Evolutionary conservation across 92 coral and sea anemone species (phyloP).

Genomic region (Porites rus): DNA sequence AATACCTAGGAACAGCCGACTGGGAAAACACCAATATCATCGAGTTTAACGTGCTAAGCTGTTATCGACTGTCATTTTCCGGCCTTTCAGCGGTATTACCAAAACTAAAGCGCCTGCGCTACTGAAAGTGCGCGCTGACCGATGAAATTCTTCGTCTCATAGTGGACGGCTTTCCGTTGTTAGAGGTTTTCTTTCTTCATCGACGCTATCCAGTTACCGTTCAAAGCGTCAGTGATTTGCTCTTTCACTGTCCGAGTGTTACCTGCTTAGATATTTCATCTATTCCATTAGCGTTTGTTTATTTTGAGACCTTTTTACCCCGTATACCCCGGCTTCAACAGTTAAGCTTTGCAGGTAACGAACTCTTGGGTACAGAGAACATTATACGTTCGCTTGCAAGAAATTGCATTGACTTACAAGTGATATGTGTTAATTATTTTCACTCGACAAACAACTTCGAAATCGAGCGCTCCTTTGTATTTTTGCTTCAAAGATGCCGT

Average conservation of each 20-base stretch:
- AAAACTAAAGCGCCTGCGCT: constrained; percentile 75
- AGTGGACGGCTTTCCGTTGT: constrained; percentile 57
- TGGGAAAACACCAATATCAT: constrained; percentile 61
- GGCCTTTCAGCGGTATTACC: constrained; percentile 70
- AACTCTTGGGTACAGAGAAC: constrained; percentile 64
- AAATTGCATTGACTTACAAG: constrained; percentile 51
- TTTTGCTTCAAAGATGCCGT: constrained; percentile 56
- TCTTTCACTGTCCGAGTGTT: constrained; percentile 65
- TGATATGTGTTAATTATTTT: constrained; percentile 65
- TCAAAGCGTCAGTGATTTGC: constrained; percentile 62
- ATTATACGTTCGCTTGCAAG: constrained; percentile 64
- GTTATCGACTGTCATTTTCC: constrained; percentile 59
- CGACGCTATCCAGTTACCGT: constrained; percentile 86
- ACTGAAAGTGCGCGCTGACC: constrained; percentile 75
- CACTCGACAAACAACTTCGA: constrained; percentile 66
- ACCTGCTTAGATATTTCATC: constrained; percentile 80
- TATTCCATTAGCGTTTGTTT: constrained; percentile 74
- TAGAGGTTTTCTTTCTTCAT: constrained; percentile 69
- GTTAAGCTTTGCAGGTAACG: constrained; percentile 78
- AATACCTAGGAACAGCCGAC: constrained; percentile 34
- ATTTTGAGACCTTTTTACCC: constrained; percentile 75
- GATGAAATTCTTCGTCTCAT: constrained; percentile 67
- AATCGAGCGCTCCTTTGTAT: constrained; percentile 67
- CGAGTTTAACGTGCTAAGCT: constrained; percentile 68
- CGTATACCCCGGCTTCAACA: constrained; percentile 55